Evolutionary conservation across 1,140 invertebrate species (phyloP).

Genomic region (Cydia pomonella): DNA sequence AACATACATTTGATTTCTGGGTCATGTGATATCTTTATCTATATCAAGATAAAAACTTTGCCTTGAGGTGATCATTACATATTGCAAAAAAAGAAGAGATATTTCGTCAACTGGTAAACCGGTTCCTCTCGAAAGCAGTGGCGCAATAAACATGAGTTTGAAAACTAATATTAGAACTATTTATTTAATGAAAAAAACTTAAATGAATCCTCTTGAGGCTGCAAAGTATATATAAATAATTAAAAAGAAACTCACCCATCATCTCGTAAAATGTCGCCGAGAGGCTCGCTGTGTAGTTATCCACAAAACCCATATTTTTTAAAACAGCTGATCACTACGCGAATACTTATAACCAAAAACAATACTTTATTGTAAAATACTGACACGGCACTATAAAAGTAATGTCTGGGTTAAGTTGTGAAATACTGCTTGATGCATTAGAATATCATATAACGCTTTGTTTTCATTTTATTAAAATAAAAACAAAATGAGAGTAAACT

Average conservation of each 20-base stretch:
- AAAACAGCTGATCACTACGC: slow-evolving; percentile 30
- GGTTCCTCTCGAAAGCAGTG: background rate
- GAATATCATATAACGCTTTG: slow-evolving; percentile 34
- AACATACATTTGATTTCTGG: background rate
- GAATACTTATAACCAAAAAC: slow-evolving; percentile 37
- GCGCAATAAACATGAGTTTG: background rate
- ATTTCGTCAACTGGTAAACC: slow-evolving; percentile 9
- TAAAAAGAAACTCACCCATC: slow-evolving; percentile 58
- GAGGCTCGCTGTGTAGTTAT: slow-evolving; percentile 63
- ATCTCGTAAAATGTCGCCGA: slow-evolving; percentile 66
- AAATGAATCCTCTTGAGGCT: slow-evolving; percentile 3
- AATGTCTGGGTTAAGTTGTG: too few relatives aligned
- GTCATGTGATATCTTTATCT: background rate
- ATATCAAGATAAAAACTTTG: background rate
- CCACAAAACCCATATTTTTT: slow-evolving; percentile 59
- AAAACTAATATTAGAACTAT: background rate
- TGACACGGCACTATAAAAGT: background rate
- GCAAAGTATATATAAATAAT: slow-evolving; percentile 9
- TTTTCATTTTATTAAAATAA: slow-evolving; percentile 33
- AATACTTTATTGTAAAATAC: slow-evolving; percentile 23
- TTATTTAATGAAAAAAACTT: background rate
- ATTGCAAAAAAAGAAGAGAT: slow-evolving; percentile 2
- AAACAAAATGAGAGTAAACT: slow-evolving; percentile 32
- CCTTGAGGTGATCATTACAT: background rate
- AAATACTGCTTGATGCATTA: background rate